Percentiles rank a stretch among this genome's conserved stretches.
Evolutionary conservation across 2,797 vertebrate genomes (phyloP).

Genomic region (Sebastes minor): DNA sequence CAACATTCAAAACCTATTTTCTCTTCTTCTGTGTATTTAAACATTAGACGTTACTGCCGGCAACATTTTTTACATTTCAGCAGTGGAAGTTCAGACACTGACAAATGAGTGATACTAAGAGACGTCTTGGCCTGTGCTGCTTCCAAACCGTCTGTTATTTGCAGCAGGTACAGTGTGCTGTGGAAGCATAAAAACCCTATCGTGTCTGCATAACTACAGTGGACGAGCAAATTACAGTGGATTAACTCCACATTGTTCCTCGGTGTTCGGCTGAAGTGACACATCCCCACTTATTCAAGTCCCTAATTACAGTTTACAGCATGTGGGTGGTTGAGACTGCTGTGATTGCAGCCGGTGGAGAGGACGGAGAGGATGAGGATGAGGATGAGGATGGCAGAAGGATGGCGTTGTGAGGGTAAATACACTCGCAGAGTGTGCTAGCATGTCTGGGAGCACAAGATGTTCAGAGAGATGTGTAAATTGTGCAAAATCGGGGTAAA

Average conservation of each 20-base stretch:
- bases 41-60: background rate
- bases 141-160: conserved; percentile 14
- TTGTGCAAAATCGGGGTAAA: background rate
- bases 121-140: background rate
- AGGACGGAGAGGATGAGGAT: conserved; percentile 9
- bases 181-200: conserved; percentile 24
- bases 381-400: conserved; percentile 34
- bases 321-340: conserved; percentile 61
- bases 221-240: conserved; percentile 71
- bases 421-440: conserved; percentile 14
- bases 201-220: conserved; percentile 22
- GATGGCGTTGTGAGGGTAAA: conserved; percentile 35
- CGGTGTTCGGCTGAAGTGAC: conserved; percentile 57
- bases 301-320: conserved; percentile 78
- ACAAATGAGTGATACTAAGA: background rate
- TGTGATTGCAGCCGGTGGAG: conserved; percentile 45
- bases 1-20: background rate
- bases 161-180: conserved; percentile 21
- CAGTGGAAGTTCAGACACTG: background rate
- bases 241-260: conserved; percentile 68
- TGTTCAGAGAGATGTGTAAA: conserved; percentile 19
- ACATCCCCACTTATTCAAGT: conserved; percentile 71
- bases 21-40: background rate
- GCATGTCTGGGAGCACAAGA: conserved; percentile 13
- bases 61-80: conserved; percentile 16